Percentiles rank a stretch among this genome's conserved stretches.
Conservation (phyloP, 2,888 invertebrate genomes). For the Zygogramma bicolorata region DNA sequence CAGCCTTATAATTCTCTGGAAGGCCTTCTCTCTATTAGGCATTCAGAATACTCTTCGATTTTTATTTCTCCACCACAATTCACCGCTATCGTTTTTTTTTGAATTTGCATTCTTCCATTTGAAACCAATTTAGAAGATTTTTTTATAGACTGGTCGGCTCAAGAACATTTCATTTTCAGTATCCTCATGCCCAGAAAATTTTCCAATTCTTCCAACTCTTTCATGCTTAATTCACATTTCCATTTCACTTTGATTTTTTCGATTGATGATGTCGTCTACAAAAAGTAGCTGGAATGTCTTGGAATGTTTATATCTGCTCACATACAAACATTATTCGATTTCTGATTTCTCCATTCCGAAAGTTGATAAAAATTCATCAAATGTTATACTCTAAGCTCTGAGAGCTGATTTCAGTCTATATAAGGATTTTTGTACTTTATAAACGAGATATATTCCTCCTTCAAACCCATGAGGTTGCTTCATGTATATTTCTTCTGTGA, state of each 20-base stretch:
- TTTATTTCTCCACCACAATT: no score
- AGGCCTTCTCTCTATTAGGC: no score
- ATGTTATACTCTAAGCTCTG: neutral
- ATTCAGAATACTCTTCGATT: no score
- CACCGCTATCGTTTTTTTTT: no score
- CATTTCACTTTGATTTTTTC: neutral
- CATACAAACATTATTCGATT: neutral
- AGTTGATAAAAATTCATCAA: neutral
- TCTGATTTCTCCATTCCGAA: neutral
- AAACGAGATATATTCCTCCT: neutral
- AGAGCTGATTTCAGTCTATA: neutral
- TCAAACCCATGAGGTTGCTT: neutral
- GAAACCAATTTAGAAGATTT: no score
- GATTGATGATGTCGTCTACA: neutral
- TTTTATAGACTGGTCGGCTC: no score
- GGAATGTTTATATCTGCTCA: neutral
- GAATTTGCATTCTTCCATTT: no score
- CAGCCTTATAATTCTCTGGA: no score
- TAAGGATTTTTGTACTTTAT: no score
- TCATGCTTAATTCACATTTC: neutral
- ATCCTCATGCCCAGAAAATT: neutral
- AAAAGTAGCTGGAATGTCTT: neutral
- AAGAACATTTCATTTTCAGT: no score
- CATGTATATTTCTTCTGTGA: neutral
- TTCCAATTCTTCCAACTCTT: neutral